Percentiles rank a stretch among this genome's conserved stretches.
Conservation (phyloP, 2,888 invertebrate genomes). For the Meta bourneti region DNA sequence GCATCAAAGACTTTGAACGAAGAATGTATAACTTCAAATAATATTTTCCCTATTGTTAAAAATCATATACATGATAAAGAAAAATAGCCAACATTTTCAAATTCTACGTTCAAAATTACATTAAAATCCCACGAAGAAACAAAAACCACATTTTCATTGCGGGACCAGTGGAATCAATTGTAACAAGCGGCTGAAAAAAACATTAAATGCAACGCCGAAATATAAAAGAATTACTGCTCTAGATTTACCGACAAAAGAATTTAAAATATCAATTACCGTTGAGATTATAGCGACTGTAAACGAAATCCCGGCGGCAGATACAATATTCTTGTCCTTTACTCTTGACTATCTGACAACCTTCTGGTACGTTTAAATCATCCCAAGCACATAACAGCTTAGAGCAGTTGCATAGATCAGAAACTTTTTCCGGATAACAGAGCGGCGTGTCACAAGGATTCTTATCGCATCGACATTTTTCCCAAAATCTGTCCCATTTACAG, state of each 20-base stretch:
- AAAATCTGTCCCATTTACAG: constrained; percentile 33
- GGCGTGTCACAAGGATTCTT: constrained; percentile 34
- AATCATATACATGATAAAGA: too few relatives aligned
- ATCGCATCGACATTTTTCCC: constrained; percentile 36
- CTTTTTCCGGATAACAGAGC: constrained; percentile 8
- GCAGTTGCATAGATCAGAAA: constrained; percentile 17
- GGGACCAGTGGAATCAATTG: too few relatives aligned
- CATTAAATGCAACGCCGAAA: too few relatives aligned
- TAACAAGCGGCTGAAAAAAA: too few relatives aligned
- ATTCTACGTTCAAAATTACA: too few relatives aligned
- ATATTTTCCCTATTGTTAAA: not conserved
- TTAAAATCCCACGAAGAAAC: too few relatives aligned
- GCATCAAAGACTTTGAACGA: not conserved
- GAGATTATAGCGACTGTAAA: constrained; percentile 16
- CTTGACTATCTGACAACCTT: not conserved
- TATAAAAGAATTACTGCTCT: too few relatives aligned
- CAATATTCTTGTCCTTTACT: not conserved
- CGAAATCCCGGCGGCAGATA: constrained; percentile 34
- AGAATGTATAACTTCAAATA: too few relatives aligned
- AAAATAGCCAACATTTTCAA: too few relatives aligned
- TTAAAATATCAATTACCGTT: constrained; percentile 14
- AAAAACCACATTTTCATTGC: too few relatives aligned
- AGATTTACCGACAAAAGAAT: not conserved
- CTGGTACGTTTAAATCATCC: not conserved
- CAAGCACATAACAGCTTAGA: constrained; percentile 36